Conservation (phyloP, 2,888 invertebrate genomes). For the Neoascia interrupta region DNA sequence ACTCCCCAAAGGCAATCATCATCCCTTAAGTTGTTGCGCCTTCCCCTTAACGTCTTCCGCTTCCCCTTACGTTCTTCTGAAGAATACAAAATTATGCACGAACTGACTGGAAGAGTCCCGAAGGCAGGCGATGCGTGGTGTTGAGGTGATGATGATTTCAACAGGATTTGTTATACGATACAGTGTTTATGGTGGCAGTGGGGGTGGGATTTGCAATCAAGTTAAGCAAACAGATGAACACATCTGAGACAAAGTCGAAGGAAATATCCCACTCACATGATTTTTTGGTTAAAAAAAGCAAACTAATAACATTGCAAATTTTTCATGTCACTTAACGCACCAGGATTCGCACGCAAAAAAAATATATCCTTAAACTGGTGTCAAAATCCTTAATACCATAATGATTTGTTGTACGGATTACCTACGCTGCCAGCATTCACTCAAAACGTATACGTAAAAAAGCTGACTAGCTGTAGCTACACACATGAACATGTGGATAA, state of each 20-base stretch:
- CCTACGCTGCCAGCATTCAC: conserved; percentile 32
- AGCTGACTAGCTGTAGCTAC: conserved; percentile 41
- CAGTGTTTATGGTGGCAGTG: conserved; percentile 42
- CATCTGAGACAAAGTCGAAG: conserved; percentile 61
- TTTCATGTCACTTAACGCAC: conserved; percentile 68
- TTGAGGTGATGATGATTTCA: conserved; percentile 61
- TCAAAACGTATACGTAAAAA: conserved; percentile 23
- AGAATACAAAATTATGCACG: conserved; percentile 63
- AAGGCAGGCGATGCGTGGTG: conserved; percentile 43
- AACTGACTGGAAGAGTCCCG: conserved; percentile 62
- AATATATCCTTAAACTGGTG: conserved; percentile 67
- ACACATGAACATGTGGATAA: conserved; percentile 60
- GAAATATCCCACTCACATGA: conserved; percentile 28
- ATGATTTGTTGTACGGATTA: conserved; percentile 69
- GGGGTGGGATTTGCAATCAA: conserved; percentile 53
- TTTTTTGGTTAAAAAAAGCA: conserved; percentile 12
- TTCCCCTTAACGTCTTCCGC: not conserved
- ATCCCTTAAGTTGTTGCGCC: conserved; percentile 47
- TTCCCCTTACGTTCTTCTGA: not conserved
- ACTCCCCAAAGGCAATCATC: conserved; percentile 48
- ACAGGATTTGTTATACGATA: conserved; percentile 66
- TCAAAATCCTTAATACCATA: conserved; percentile 69
- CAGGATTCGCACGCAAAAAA: conserved; percentile 40
- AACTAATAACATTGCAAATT: conserved; percentile 69
- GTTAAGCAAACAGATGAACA: conserved; percentile 59